Percentiles rank a stretch among this genome's conserved stretches.
Conservation (phyloP, 1,140 invertebrate species). For the Trachymyrmex septentrionalis region DNA sequence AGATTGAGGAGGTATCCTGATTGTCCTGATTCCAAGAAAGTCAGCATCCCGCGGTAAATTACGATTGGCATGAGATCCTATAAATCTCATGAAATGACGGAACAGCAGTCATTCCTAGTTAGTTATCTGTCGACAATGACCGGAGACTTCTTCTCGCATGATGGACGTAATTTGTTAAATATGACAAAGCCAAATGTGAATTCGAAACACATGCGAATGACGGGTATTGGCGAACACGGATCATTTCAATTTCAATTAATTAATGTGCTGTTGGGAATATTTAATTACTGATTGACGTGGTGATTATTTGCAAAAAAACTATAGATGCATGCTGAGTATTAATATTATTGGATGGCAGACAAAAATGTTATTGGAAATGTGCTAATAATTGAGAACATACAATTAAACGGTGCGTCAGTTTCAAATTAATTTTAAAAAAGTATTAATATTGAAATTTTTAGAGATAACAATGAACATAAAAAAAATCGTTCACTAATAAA, state of each 20-base stretch:
- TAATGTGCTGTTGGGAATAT: constrained; percentile 21
- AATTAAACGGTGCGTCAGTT: not conserved
- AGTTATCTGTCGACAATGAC: constrained; percentile 20
- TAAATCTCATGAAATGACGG: constrained; percentile 69
- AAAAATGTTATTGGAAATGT: not conserved
- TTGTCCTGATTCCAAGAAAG: constrained; percentile 67
- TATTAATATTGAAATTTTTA: not conserved
- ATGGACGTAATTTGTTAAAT: constrained; percentile 40
- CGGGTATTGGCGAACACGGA: constrained; percentile 14
- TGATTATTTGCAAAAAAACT: constrained; percentile 14
- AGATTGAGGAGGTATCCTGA: constrained; percentile 31
- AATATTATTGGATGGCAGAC: not conserved
- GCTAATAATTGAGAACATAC: not conserved
- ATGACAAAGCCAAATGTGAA: constrained; percentile 29
- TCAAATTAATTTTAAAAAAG: constrained; percentile 23
- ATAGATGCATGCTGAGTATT: not conserved
- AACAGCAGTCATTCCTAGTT: constrained; percentile 64
- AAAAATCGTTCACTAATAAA: not conserved
- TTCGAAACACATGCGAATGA: constrained; percentile 19
- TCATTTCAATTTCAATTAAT: constrained; percentile 37
- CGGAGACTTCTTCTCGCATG: constrained; percentile 2
- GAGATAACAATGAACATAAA: not conserved
- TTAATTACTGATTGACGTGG: constrained; percentile 9
- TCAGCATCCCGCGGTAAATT: constrained; percentile 40
- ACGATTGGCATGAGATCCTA: constrained; percentile 22